Percentiles rank a stretch among this genome's conserved stretches.
Conservation (phyloP, 2,888 invertebrate genomes). For the Neuroscelio doddi region DNA sequence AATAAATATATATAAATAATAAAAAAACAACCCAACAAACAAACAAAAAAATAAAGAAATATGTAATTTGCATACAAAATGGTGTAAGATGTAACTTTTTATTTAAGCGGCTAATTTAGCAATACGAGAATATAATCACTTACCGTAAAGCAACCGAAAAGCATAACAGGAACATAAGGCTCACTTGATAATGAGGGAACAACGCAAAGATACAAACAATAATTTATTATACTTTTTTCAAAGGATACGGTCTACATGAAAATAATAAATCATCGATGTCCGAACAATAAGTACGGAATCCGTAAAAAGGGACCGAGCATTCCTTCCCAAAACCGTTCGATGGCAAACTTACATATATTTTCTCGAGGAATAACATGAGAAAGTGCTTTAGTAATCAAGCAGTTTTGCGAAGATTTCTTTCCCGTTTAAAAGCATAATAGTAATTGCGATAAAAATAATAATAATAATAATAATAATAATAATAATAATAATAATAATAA, state of each 20-base stretch:
- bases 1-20: too few relatives aligned
- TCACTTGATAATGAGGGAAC: slow-evolving; percentile 53
- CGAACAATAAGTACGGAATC: slow-evolving; percentile 66
- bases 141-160: slow-evolving; percentile 49
- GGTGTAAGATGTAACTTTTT: slow-evolving; percentile 6
- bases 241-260: slow-evolving; percentile 61
- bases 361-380: slow-evolving; percentile 3
- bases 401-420: slow-evolving; percentile 32
- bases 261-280: slow-evolving; percentile 53
- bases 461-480: slow-evolving; percentile 44
- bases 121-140: slow-evolving; percentile 34
- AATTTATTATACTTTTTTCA: slow-evolving; percentile 65
- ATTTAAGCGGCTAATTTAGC: slow-evolving; percentile 36
- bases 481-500: slow-evolving; percentile 29
- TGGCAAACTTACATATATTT: background rate
- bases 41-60: background rate
- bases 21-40: too few relatives aligned
- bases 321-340: slow-evolving; percentile 36
- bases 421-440: slow-evolving; percentile 39
- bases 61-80: slow-evolving; percentile 9
- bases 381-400: slow-evolving; percentile 3
- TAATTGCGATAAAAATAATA: slow-evolving; percentile 43
- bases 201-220: slow-evolving; percentile 67
- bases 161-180: slow-evolving; percentile 40
- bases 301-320: slow-evolving; percentile 52